These are phyloP conservation scores for Paracentrotus lividus DNA, from an alignment of 53 echinoderm and acorn worm species.

Conservation along the genomic window DNA sequence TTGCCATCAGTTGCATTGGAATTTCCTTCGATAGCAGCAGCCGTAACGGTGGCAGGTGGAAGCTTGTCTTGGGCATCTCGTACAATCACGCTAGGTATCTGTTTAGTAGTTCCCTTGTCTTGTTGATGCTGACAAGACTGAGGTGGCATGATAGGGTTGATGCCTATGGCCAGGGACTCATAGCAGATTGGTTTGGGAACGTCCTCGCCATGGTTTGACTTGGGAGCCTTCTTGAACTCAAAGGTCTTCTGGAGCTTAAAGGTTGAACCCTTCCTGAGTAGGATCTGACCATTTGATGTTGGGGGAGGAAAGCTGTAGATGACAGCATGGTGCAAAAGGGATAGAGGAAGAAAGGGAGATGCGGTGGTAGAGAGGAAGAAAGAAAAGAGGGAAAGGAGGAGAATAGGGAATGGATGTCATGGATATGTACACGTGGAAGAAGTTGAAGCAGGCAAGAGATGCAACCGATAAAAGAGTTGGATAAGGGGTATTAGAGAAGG, in stretches of 20 bases:
- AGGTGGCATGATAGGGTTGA: not conserved
- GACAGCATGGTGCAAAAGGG: not conserved
- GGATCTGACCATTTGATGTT: not conserved
- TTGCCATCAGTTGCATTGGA: not conserved
- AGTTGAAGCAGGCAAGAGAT: no score
- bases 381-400: not conserved
- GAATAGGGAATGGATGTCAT: not conserved
- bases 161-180: not conserved
- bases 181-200: not conserved
- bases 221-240: no score
- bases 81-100: not conserved
- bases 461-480: not conserved
- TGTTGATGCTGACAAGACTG: not conserved
- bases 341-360: not conserved
- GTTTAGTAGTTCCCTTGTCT: not conserved
- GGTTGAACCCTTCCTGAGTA: not conserved
- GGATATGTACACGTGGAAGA: no score
- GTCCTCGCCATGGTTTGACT: not conserved
- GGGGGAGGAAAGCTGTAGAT: not conserved
- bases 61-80: not conserved
- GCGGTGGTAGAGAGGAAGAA: not conserved
- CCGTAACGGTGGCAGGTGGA: not conserved
- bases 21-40: not conserved
- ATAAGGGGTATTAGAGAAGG: no score
- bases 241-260: no score